A percentile compares a stretch with the other conserved stretches of the same genome.
These are phyloP conservation scores for Pollenia labialis DNA, from an alignment of 2,888 invertebrate genomes.

Conservation along the genomic window DNA sequence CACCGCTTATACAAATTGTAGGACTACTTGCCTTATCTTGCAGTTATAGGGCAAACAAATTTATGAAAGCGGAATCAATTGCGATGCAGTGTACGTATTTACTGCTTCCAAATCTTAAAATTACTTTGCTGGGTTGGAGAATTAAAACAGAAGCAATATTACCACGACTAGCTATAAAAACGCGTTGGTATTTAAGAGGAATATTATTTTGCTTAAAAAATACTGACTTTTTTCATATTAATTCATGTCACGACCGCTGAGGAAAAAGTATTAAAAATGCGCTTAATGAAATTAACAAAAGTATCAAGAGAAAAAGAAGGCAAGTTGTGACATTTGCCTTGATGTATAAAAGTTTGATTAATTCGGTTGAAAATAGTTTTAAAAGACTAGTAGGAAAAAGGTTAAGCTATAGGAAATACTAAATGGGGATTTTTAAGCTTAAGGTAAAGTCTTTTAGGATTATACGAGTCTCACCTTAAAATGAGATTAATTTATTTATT, in stretches of 20 bases:
- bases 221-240: conserved; percentile 51
- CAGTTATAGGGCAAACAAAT: too few species aligned
- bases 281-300: conserved; percentile 6
- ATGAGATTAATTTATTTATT: too few species aligned
- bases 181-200: conserved; percentile 7
- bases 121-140: not conserved
- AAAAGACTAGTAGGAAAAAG: too few species aligned
- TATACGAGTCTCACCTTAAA: too few species aligned
- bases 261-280: conserved; percentile 13
- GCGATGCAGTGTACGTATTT: too few species aligned
- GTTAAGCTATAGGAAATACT: too few species aligned
- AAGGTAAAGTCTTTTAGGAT: too few species aligned
- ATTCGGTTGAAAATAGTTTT: not conserved
- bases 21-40: too few species aligned
- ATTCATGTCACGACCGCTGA: conserved; percentile 48
- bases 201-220: conserved; percentile 7
- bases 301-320: not conserved
- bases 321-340: conserved; percentile 16
- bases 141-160: not conserved
- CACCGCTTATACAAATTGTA: too few species aligned
- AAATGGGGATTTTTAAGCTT: too few species aligned
- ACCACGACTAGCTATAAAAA: conserved; percentile 1
- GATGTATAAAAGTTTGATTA: conserved; percentile 40
- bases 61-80: too few species aligned
- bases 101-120: too few species aligned